Conservation (phyloP, 2,888 invertebrate genomes). For the Pteria penguin region DNA sequence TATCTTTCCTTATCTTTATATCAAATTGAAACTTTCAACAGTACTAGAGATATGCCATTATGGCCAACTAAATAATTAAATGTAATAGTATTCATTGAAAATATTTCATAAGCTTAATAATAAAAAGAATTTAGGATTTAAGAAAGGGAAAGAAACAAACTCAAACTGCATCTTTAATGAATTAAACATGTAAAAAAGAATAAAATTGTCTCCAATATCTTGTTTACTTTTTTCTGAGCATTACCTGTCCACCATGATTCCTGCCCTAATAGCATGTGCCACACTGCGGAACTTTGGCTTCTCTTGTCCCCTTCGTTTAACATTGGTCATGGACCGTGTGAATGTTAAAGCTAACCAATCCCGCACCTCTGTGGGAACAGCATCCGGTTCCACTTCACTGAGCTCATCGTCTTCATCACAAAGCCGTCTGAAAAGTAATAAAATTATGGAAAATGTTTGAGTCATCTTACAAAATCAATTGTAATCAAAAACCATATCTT, state of each 20-base stretch:
- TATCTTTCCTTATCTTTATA: no score
- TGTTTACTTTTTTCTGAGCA: slow-evolving; percentile 7
- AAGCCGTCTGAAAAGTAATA: slow-evolving; percentile 78
- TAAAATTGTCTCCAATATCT: not conserved
- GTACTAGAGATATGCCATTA: no score
- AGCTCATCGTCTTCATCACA: slow-evolving; percentile 93
- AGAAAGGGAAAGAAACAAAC: no score
- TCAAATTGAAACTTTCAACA: no score
- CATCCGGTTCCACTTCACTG: slow-evolving; percentile 97
- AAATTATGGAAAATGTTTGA: no score
- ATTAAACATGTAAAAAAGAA: not conserved
- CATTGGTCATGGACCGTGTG: slow-evolving; percentile 84
- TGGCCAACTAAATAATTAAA: no score
- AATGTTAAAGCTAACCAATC: slow-evolving; percentile 98
- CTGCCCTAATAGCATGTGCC: slow-evolving; percentile 96
- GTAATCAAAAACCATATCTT: no score
- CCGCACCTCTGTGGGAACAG: slow-evolving; percentile 96
- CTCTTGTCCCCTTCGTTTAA: slow-evolving; percentile 82
- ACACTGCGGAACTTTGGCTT: slow-evolving; percentile 92
- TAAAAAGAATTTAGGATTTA: no score
- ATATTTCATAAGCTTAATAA: no score
- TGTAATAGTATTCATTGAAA: no score
- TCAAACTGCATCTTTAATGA: not conserved
- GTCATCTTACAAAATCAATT: no score
- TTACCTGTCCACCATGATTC: slow-evolving; percentile 93